Percentiles rank a stretch among this genome's conserved stretches.
phyloP scores from a whole-genome alignment of 2,888 invertebrate species.

The Choristoneura rosaceana region DNA sequence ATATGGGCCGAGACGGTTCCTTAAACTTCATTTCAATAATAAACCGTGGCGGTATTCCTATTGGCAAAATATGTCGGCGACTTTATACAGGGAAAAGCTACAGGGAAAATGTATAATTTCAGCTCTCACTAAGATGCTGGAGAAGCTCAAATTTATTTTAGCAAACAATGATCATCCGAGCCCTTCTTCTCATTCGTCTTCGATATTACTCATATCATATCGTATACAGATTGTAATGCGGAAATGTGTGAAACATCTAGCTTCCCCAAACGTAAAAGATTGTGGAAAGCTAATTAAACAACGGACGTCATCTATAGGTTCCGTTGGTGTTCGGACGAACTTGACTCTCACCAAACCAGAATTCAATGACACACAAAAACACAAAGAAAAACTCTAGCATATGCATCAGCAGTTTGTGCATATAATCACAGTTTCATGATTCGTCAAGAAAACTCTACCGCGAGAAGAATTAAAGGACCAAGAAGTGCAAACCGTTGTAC shows the following conservation, averaged over 20 bases:
- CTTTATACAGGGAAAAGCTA: not conserved
- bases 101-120: no score
- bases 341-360: not conserved
- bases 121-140: not conserved
- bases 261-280: no score
- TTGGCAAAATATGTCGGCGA: not conserved
- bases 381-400: no score
- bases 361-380: not conserved
- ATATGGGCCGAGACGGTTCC: slow-evolving; percentile 13
- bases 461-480: not conserved
- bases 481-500: not conserved
- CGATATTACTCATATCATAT: no score
- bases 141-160: not conserved
- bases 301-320: not conserved
- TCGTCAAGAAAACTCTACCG: not conserved
- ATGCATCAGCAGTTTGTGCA: not conserved
- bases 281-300: no score
- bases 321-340: not conserved
- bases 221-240: no score
- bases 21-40: slow-evolving; percentile 27
- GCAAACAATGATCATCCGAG: no score
- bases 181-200: not conserved
- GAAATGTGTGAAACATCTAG: no score
- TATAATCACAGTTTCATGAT: not conserved
- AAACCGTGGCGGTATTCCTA: not conserved